Percentiles rank a stretch among this genome's conserved stretches.
phyloP scores from a whole-genome alignment of 2,888 invertebrate species.

The Kryphioiulus occultus region DNA sequence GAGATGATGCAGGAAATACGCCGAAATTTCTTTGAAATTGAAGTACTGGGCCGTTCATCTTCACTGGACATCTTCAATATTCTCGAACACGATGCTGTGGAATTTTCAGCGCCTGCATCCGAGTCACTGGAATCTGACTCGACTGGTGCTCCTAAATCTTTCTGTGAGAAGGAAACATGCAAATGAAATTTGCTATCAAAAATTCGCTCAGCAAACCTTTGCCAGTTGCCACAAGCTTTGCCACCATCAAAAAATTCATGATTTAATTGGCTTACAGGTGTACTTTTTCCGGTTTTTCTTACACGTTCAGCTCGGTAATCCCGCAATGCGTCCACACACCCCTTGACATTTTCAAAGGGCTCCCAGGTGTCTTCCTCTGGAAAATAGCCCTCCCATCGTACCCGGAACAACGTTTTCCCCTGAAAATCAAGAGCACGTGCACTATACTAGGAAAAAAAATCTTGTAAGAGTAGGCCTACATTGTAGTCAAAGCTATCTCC shows the following conservation, averaged over 20 bases:
- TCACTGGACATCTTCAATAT: background rate
- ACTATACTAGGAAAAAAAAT: no score
- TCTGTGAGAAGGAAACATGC: background rate
- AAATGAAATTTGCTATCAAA: no score
- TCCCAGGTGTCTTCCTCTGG: constrained; percentile 39
- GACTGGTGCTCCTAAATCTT: background rate
- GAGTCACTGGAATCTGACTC: background rate
- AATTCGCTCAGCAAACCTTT: no score
- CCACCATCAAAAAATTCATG: background rate
- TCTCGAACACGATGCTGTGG: background rate
- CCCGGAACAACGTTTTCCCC: background rate
- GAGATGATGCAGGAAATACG: background rate
- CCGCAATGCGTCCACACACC: background rate
- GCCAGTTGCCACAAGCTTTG: background rate
- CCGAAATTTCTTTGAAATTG: background rate
- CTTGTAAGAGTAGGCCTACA: no score
- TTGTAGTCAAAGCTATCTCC: no score
- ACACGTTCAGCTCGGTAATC: background rate
- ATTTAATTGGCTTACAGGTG: background rate
- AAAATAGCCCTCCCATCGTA: background rate
- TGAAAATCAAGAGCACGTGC: no score
- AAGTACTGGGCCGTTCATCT: background rate
- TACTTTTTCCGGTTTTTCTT: background rate
- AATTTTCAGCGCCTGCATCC: no score
- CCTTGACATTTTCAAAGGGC: background rate